phyloP scores from a whole-genome alignment of 1,140 invertebrate genomes.

The Babylonia areolata region DNA sequence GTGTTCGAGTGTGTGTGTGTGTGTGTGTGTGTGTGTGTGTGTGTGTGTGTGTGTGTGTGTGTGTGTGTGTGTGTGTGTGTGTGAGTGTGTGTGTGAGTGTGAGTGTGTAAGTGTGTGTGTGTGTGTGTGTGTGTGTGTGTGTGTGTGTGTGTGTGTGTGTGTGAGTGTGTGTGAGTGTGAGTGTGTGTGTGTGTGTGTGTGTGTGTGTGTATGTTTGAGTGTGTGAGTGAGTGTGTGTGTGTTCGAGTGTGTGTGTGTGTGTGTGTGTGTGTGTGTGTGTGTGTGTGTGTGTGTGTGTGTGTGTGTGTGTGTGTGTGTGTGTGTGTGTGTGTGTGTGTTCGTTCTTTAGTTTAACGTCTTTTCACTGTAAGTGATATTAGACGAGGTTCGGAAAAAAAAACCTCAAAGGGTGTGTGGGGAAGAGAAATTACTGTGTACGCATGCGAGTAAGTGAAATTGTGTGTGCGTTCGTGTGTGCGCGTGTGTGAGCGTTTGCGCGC shows the following conservation, averaged over 20 bases:
- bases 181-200: neutral
- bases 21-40: neutral
- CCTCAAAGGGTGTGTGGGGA: too few species aligned
- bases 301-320: too few species aligned
- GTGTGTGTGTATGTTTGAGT: neutral
- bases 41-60: neutral
- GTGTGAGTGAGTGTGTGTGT: neutral
- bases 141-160: too few species aligned
- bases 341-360: too few species aligned
- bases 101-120: neutral
- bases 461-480: too few species aligned
- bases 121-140: too few species aligned
- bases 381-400: too few species aligned
- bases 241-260: neutral
- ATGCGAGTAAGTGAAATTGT: too few species aligned
- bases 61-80: neutral
- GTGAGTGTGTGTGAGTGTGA: neutral
- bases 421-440: too few species aligned
- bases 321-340: too few species aligned
- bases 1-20: neutral
- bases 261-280: neutral
- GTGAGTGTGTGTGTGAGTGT: slow-evolving; percentile 2
- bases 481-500: too few species aligned
- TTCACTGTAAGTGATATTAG: too few species aligned
- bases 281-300: neutral